Conservation (phyloP, 2,888 invertebrate species). For the Ichneumon xanthorius region DNA sequence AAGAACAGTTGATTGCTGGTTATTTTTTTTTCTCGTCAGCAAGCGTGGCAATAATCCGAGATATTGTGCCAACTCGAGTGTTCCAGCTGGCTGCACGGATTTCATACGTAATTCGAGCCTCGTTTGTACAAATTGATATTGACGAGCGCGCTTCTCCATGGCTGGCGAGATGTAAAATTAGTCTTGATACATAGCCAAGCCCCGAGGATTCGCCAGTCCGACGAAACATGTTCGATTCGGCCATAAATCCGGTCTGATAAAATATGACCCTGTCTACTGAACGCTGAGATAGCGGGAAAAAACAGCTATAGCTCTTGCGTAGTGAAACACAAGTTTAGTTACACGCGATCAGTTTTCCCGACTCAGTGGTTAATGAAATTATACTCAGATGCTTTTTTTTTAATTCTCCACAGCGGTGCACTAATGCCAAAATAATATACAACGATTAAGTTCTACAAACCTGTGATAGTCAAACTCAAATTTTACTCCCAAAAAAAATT, state of each 20-base stretch:
- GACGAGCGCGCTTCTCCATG: not conserved
- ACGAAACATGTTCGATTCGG: not conserved
- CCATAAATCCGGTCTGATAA: not conserved
- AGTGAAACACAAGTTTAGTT: too few species aligned
- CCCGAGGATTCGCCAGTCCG: not conserved
- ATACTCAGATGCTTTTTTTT: too few species aligned
- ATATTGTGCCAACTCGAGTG: not conserved
- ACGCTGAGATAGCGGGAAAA: not conserved
- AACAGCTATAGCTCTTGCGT: too few species aligned
- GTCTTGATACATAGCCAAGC: not conserved
- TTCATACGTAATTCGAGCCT: not conserved
- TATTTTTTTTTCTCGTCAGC: not conserved
- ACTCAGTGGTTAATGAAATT: too few species aligned
- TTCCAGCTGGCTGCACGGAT: not conserved
- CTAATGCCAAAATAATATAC: too few species aligned
- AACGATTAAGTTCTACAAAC: too few species aligned
- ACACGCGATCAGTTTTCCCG: too few species aligned
- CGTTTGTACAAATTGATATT: not conserved
- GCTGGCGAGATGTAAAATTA: not conserved
- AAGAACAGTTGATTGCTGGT: not conserved
- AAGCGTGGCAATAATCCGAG: not conserved
- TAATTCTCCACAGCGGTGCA: too few species aligned
- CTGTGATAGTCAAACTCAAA: too few species aligned
- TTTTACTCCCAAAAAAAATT: too few species aligned
- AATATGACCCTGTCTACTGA: not conserved